phyloP scores from a whole-genome alignment of 2,113 vertebrate species.

The Prinia subflava region DNA sequence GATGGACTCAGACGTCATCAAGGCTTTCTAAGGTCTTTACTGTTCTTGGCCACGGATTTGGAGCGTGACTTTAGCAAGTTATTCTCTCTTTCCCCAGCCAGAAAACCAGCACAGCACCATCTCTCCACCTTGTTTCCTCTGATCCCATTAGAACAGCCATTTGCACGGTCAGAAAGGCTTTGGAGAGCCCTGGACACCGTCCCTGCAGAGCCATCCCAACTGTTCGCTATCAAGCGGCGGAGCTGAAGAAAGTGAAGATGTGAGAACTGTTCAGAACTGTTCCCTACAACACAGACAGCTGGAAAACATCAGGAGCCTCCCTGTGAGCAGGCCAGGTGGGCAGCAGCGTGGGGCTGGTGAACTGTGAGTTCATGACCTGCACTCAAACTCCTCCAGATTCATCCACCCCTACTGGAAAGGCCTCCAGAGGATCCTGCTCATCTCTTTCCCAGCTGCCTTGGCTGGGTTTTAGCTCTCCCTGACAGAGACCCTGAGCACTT shows the following conservation, averaged over 20 bases:
- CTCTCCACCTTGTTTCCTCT: neutral
- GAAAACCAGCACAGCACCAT: neutral
- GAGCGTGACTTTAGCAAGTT: neutral
- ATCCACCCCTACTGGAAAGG: constrained; percentile 27
- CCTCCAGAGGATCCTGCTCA: constrained; percentile 32
- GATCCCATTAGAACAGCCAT: neutral
- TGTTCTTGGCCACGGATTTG: neutral
- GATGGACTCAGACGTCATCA: rapidly evolving
- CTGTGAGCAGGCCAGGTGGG: constrained; percentile 42
- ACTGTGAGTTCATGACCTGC: constrained; percentile 46
- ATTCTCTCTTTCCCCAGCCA: neutral
- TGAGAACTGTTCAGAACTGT: neutral
- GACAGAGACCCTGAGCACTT: constrained; percentile 10
- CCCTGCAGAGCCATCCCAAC: neutral
- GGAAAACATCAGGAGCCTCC: constrained; percentile 47
- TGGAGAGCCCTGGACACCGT: neutral
- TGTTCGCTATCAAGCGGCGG: neutral
- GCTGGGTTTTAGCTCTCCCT: constrained; percentile 14
- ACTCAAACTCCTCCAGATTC: constrained; percentile 48
- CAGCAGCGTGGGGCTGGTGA: constrained; percentile 30
- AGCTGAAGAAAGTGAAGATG: neutral
- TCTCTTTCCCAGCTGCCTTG: constrained; percentile 43
- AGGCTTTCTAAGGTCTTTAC: neutral
- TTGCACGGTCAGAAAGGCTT: neutral
- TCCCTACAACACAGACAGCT: constrained; percentile 9